A percentile compares a stretch with the other conserved stretches of the same genome.
Conservation (phyloP, 2,113 vertebrate species). For the Gymnocephalus cernua region DNA sequence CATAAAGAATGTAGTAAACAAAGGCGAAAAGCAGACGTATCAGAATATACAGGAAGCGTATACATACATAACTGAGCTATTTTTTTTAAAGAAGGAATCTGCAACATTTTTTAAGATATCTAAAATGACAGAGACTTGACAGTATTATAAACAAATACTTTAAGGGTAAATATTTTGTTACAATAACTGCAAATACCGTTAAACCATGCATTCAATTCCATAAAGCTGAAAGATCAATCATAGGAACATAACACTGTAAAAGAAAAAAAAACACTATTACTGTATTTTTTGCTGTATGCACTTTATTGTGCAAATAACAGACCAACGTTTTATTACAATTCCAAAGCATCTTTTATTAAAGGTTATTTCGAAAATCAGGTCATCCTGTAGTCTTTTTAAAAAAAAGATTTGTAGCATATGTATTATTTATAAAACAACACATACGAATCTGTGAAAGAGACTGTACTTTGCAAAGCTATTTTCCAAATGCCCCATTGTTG, state of each 20-base stretch:
- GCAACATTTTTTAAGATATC: not conserved
- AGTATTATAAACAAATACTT: not conserved
- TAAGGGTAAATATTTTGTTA: not conserved
- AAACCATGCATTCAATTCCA: not conserved
- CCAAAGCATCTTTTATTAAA: slow-evolving; percentile 9
- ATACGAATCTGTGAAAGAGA: not conserved
- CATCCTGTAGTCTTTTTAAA: not conserved
- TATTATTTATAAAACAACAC: slow-evolving; percentile 3
- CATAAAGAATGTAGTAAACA: not conserved
- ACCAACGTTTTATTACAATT: slow-evolving; percentile 14
- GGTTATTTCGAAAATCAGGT: not conserved
- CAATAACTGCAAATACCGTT: not conserved
- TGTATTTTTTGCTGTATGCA: not conserved
- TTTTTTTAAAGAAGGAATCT: not conserved
- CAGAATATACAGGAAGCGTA: not conserved
- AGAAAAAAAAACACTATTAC: not conserved
- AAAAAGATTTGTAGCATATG: not conserved
- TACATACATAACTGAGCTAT: not conserved
- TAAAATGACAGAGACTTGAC: not conserved
- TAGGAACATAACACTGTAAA: not conserved
- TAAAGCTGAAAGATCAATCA: not conserved
- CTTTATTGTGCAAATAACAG: not conserved
- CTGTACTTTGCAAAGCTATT: not conserved
- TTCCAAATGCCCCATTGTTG: not conserved
- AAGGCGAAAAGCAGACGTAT: not conserved